Evolutionary conservation across 2,797 vertebrate species (phyloP), one percentile per base, ranked within the genome.

Genomic region (Typhlichthys subterraneus): DNA sequence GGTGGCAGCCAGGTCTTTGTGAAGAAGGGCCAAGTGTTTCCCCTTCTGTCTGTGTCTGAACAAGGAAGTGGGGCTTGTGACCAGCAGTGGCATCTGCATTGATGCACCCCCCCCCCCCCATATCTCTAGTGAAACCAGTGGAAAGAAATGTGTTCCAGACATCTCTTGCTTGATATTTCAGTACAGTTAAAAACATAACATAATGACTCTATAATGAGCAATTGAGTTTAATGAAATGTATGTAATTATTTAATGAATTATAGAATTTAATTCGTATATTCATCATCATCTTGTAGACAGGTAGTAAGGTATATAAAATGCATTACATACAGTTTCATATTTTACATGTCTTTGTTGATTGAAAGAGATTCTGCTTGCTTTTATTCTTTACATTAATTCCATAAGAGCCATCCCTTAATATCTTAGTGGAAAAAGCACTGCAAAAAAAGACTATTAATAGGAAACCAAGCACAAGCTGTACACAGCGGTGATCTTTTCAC

Each of bases 21-120:
- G n/a, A 75, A 17, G 8, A 51, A 31, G 63, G 12, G 65, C 46
- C 65, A 70, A 73, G 54, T 29, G 71, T 72, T 85, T 83, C 38
- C 64, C 65, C 73, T 52, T 50, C 70, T 51, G 49, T 13, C 14
- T 17, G 50, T 59, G 12, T 53, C 33, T 5, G 53, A 46, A 72
- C 58, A 56, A 68, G 57, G 59, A 59, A 0, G 31, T 51, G n/a
- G 17, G 6, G 59, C 65, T 29, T 15, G 4, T 47, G 23, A 60
- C 59, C 46, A 33, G 19, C 51, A 29, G 17, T 12, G 48, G 1
- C 33, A 42, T 59, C 55, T 53, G 61, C 29, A 50, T 63, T 57
- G 64, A 15, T 7, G 4, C 29, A 17, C 15, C 15, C 15, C 15
- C 15, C 15, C 31, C 4, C 6, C 53, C 67, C 45, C 2, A 4